Evolutionary conservation across 2,888 invertebrate genomes (phyloP), one percentile per base, ranked within the genome.

Genomic region (Polymixis lichenea): DNA sequence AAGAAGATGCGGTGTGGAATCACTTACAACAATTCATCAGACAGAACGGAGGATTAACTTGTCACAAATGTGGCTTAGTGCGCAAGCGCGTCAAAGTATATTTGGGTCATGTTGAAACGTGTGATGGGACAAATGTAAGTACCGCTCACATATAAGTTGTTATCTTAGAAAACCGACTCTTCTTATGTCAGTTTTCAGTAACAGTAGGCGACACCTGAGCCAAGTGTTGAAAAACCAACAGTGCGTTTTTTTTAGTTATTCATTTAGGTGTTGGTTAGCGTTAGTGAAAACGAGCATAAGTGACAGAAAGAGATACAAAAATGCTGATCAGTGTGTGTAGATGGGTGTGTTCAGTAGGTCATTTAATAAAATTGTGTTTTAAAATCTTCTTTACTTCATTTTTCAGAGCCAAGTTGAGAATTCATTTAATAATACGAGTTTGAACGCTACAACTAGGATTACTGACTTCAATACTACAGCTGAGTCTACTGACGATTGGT

Each of bases 1-100:
- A 91, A 67, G 83, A 89, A 13, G 87, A 87, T 38, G 82, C 71
- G n/a, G 87, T 92, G 7, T 83, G 82, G 46, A 82, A 86, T 22
- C 90, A 92, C 72, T 88, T 93, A 67, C 80, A 85, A 56, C 81
- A 85, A 28, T 84, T 92, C 17, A 80, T 86, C 22, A 88, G 87
- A 56, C 72, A 81, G 32, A 28, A 72, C 32, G 89, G 86, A 2
- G 83, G 87, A 13, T 80, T 92, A 38, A 82, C 71, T 38, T 92
- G 92, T 78, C 75, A 84, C 13, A 90, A 91, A 75, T 92, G 92
- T 61, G 89, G 89, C 8, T 28, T 83, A 5, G 81, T 71, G 28
- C 83, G 86, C 17, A 86, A 66, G 75, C 84, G 86, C 15, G 86
- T 78, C 49, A 86, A 84, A 76, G 5, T 85, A 75, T 90, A 85